These are phyloP conservation scores for Hippoglossus hippoglossus DNA, from an alignment of 2,797 vertebrate species.

Conservation along the genomic window DNA sequence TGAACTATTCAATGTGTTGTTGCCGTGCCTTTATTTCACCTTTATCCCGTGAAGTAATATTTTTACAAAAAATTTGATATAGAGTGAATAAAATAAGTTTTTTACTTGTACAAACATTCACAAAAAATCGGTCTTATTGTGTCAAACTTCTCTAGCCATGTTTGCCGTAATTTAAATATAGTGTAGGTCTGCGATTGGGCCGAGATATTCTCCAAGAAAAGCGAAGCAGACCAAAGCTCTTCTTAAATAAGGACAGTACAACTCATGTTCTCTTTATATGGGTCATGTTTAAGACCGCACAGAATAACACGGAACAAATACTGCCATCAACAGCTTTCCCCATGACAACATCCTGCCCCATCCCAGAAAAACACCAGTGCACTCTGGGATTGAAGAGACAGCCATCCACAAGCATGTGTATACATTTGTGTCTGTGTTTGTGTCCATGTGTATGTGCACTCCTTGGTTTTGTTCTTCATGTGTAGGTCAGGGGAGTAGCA, in stretches of 20 bases:
- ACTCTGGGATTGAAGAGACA: slow-evolving; percentile 51
- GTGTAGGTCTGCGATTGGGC: too few species aligned
- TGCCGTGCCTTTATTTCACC: too few species aligned
- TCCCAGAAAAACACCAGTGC: slow-evolving; percentile 45
- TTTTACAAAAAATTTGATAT: too few species aligned
- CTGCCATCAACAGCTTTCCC: slow-evolving; percentile 56
- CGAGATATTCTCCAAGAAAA: slow-evolving; percentile 9
- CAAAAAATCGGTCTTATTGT: background rate
- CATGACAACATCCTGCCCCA: slow-evolving; percentile 45
- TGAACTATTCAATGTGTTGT: too few species aligned
- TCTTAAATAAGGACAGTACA: slow-evolving; percentile 61
- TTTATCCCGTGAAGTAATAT: too few species aligned
- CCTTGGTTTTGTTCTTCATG: slow-evolving; percentile 43
- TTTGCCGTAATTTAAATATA: background rate
- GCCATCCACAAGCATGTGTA: slow-evolving; percentile 39
- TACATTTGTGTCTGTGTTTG: slow-evolving; percentile 21
- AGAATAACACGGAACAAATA: slow-evolving; percentile 73
- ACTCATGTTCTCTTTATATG: slow-evolving; percentile 61
- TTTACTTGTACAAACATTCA: background rate
- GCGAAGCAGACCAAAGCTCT: slow-evolving; percentile 16
- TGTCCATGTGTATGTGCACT: slow-evolving; percentile 11
- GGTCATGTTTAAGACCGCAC: slow-evolving; percentile 76
- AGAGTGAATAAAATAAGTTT: too few species aligned
- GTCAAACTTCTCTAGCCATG: background rate
- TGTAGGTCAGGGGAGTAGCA: slow-evolving; percentile 57